Percentiles rank a stretch among this genome's conserved stretches.
Evolutionary conservation across 2,113 vertebrate species (phyloP).

Genomic region (Gavialis gangeticus): DNA sequence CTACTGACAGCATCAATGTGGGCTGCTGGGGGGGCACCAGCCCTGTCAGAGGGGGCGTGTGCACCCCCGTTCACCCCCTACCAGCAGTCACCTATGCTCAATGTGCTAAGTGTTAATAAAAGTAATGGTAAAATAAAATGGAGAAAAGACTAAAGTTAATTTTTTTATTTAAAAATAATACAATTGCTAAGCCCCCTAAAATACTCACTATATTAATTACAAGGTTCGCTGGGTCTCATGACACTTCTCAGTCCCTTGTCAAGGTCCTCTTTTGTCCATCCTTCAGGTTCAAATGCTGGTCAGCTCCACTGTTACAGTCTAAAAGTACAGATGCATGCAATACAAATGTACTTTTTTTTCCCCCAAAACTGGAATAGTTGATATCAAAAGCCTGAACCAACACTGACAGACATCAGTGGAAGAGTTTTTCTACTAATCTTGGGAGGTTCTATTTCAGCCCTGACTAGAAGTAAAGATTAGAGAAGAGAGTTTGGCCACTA

Average conservation of each 20-base stretch:
- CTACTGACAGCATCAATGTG: no score
- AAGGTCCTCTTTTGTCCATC: neutral
- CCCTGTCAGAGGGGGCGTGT: no score
- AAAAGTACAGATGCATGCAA: neutral
- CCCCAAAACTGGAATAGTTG: neutral
- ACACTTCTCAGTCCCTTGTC: neutral
- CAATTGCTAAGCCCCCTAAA: neutral
- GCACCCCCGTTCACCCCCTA: neutral
- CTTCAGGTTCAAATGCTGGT: neutral
- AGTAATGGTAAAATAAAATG: neutral
- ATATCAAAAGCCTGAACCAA: neutral
- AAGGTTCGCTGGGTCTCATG: neutral
- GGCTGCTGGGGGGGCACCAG: no score
- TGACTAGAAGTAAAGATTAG: neutral
- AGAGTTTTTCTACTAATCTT: neutral
- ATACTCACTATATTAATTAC: neutral
- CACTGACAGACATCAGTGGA: neutral
- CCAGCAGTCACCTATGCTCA: fast-evolving
- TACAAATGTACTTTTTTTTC: neutral
- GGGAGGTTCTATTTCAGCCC: neutral
- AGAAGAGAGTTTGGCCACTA: neutral
- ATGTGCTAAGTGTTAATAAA: neutral
- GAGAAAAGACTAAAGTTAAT: neutral
- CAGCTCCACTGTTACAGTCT: neutral
- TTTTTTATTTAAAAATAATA: neutral